These are phyloP conservation scores for Amniataba percoides DNA, from an alignment of 2,797 vertebrate species.

Conservation along the genomic window DNA sequence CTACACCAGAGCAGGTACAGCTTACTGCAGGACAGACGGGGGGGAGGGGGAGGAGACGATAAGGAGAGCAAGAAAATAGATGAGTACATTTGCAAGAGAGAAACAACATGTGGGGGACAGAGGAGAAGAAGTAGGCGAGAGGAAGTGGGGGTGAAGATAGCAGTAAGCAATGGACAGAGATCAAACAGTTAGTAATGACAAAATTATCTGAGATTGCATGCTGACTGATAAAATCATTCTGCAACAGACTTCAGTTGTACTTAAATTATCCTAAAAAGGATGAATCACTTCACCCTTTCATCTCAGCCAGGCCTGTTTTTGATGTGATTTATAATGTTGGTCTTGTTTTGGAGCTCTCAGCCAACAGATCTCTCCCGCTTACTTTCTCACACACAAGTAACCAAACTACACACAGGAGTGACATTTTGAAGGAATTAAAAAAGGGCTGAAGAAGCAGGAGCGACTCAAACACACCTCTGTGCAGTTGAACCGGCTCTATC, in stretches of 20 bases:
- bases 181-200: constrained; percentile 54
- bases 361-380: neutral
- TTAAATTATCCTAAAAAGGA: constrained; percentile 27
- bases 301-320: constrained; percentile 15
- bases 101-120: constrained; percentile 14
- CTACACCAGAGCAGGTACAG: constrained; percentile 89
- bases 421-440: neutral
- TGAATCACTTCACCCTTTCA: constrained; percentile 44
- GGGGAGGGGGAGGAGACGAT: neutral
- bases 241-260: constrained; percentile 35
- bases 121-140: neutral
- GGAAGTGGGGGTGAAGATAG: constrained; percentile 6
- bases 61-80: neutral
- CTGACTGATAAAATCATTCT: constrained; percentile 43
- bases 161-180: constrained; percentile 30
- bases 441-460: neutral
- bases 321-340: constrained; percentile 17
- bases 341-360: neutral
- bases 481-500: constrained; percentile 78
- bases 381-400: constrained; percentile 10
- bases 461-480: constrained; percentile 76
- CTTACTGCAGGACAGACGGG: constrained; percentile 76
- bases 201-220: constrained; percentile 48
- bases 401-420: neutral
- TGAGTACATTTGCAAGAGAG: neutral